Evolutionary conservation across 1,140 invertebrate genomes (phyloP), one percentile per base, ranked within the genome.

Genomic region (Drosophila melanogaster): DNA sequence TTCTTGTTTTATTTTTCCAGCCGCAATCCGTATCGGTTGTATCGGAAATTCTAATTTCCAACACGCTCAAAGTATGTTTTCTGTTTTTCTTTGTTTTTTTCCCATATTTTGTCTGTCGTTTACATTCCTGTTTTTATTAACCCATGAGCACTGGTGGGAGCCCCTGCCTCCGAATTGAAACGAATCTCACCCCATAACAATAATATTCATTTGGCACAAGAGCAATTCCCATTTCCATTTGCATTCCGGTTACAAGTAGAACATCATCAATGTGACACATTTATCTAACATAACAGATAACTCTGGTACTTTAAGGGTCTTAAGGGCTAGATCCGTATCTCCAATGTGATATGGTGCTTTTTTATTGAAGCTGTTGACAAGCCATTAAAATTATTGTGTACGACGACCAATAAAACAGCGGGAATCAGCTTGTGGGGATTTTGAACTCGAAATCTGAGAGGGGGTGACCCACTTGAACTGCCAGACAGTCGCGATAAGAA

Each of bases 1-100:
- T 55, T 64, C 44, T 65, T 60, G 33, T 59, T 76, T 40, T 83
- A 75, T 87, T 71, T 89, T 87, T 87, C 59, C 83, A 87, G 83
- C 70, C 79, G 58, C 81, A 77, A 66, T 87, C 83, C 73, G 83
- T 70, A 70, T 87, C 83, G 81, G 84, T 87, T 73, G 83, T 87
- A 83, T 87, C 84, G 78, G 75, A 87, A 72, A 87, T 87, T 77
- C 84, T 87, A 61, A 87, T 89, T 49, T 79, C 70, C 84, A 76
- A 83, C 84, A 87, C 84, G 76, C 79, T 84, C 79, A 87, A 87
- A 87, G 83, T 87, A 87, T 70, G 79, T 87, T 79, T 75, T 72
- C 43, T 43, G 3, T 30, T 53, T 81, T 76, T 60, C 54, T 59
- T 77, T 65, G 59, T 72, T 54, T 22, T 22, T 71, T 72, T 44